Evolutionary conservation across 2,888 invertebrate species (phyloP), one percentile per base, ranked within the genome.

Genomic region (Oxycera nigricornis): DNA sequence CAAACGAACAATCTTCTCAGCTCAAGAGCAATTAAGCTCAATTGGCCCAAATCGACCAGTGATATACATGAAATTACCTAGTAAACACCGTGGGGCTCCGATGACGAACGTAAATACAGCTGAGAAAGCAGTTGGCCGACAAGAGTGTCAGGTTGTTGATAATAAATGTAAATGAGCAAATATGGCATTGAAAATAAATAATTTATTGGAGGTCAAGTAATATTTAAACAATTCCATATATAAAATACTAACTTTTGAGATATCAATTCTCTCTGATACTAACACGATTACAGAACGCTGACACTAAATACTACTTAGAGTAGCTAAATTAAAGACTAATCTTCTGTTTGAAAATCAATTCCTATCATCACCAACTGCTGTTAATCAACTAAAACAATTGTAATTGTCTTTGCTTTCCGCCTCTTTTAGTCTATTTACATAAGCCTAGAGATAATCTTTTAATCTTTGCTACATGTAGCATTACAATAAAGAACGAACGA

Each of bases 201-300:
- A 65, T 65, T 65, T 65, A 65, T 65, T 65, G 17, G 65, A 65
- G 61, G 31, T 65, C 65, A 39, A 39, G 17, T 62, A 59, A 26
- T 17, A 26, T 22, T 24, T 65, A 41, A 41, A 39, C 65, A 65
- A 65, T 41, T 41, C n/a, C n/a, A n/a, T n/a, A 62, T 65, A 41
- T 39, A 65, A 65, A 65, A 65, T 65, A 65, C 65, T 41, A 65
- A 20, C 31, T 65, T 65, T 65, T 65, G 39, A 65, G 62, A 62
- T 65, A 65, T 22, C 65, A 65, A 41, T 7, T 20, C 17, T 46
- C 11, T n/a, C 46, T 31, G 61, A 61, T 20, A 26, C 31, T 61
- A 31, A 61, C 31, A 28, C 24, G 57, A 14, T 28, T 22, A 57
- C 1, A 55, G 22, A 59, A 59, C 59, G 59, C 9, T 59, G 59